Conservation (phyloP, 2,888 invertebrate genomes). For the Zygogramma bicolorata region DNA sequence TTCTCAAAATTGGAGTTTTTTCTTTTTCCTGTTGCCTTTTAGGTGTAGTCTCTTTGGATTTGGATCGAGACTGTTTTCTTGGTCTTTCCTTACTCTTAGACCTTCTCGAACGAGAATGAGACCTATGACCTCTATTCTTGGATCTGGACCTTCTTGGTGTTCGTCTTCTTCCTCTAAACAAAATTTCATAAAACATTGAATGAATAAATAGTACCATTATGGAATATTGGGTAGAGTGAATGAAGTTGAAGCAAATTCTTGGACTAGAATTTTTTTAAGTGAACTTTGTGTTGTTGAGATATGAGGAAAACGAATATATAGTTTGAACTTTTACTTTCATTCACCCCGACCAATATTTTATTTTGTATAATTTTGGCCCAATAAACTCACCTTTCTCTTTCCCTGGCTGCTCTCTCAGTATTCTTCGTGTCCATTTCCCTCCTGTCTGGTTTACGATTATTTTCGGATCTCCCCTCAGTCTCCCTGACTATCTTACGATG, state of each 20-base stretch:
- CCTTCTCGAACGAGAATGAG: slow-evolving; percentile 30
- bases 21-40: slow-evolving; percentile 35
- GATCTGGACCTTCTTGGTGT: slow-evolving; percentile 55
- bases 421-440: slow-evolving; percentile 1
- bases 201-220: too few species aligned
- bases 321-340: too few species aligned
- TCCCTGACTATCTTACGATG: background rate
- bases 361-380: background rate
- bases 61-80: slow-evolving; percentile 48
- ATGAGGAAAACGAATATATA: too few species aligned
- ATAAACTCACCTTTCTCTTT: slow-evolving; percentile 26
- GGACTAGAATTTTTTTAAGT: too few species aligned
- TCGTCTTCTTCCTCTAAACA: slow-evolving; percentile 33
- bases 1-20: slow-evolving; percentile 50
- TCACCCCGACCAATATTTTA: too few species aligned
- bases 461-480: slow-evolving; percentile 6
- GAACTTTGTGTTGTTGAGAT: too few species aligned
- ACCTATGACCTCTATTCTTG: slow-evolving; percentile 51
- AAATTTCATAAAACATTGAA: too few species aligned
- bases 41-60: slow-evolving; percentile 30
- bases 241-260: too few species aligned
- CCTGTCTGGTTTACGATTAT: background rate
- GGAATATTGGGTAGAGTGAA: too few species aligned
- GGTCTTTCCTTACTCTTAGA: slow-evolving; percentile 43
- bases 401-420: slow-evolving; percentile 31